phyloP scores from a whole-genome alignment of 2,113 vertebrate genomes.

The Cheirogaleus medius region DNA sequence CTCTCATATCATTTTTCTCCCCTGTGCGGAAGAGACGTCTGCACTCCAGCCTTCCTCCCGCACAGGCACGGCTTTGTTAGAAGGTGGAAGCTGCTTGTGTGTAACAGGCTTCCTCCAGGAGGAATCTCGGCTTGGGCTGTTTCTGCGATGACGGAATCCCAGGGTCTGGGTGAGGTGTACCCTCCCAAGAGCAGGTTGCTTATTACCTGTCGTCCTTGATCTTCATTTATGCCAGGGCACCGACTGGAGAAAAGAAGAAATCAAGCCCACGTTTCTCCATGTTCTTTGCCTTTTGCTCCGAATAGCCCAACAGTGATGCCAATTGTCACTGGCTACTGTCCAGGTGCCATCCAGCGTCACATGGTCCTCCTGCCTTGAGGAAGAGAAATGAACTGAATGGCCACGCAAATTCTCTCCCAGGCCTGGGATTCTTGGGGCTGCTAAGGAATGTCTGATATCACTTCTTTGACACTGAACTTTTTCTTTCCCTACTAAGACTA shows the following conservation, averaged over 20 bases:
- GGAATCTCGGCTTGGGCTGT: not conserved
- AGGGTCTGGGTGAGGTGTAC: not conserved
- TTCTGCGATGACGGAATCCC: not conserved
- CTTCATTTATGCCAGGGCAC: not conserved
- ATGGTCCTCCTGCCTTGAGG: not conserved
- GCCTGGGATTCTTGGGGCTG: not conserved
- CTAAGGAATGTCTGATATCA: not conserved
- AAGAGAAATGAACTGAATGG: not conserved
- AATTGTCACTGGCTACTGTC: not conserved
- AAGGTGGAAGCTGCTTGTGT: not conserved
- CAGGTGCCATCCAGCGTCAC: not conserved
- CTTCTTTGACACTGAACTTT: not conserved
- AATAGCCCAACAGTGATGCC: not conserved
- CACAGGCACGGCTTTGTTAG: constrained; percentile 31
- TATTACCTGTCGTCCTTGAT: not conserved
- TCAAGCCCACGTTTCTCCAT: not conserved
- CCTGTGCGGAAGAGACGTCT: constrained; percentile 56
- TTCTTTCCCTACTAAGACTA: not conserved
- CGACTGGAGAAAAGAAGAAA: not conserved
- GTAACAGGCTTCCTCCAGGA: not conserved
- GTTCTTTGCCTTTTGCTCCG: not conserved
- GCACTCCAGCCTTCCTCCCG: not conserved
- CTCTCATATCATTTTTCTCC: constrained; percentile 72
- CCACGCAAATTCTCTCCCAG: not conserved
- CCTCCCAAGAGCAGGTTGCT: not conserved